phyloP scores from a whole-genome alignment of 2,797 vertebrate genomes.

The Myripristis murdjan region DNA sequence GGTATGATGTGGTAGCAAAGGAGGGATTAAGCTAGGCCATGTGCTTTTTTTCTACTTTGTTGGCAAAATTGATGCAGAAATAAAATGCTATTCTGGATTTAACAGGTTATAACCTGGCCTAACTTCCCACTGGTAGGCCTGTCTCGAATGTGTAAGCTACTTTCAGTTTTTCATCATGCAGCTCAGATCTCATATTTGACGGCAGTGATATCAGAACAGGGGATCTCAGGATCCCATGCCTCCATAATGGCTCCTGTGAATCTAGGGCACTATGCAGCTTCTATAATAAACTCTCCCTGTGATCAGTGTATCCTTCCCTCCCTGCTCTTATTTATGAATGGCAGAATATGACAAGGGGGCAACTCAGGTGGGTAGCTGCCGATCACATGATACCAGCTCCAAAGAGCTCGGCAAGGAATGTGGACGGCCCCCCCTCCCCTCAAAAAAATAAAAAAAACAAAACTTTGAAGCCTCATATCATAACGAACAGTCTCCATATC shows the following conservation, averaged over 20 bases:
- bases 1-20: conserved; percentile 50
- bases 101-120: conserved; percentile 17
- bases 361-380: conserved; percentile 75
- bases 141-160: conserved; percentile 68
- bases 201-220: conserved; percentile 64
- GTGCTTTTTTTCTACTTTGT: background rate
- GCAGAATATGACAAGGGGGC: conserved; percentile 75
- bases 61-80: conserved; percentile 10
- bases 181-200: conserved; percentile 80
- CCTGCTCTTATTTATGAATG: conserved; percentile 86
- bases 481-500: conserved; percentile 84
- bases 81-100: conserved; percentile 17
- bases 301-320: conserved; percentile 71
- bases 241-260: conserved; percentile 79
- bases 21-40: conserved; percentile 13
- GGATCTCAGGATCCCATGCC: conserved; percentile 78
- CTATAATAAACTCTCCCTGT: conserved; percentile 76
- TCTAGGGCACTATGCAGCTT: conserved; percentile 74
- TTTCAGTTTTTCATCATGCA: conserved; percentile 75
- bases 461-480: conserved; percentile 94
- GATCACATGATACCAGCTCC: conserved; percentile 80
- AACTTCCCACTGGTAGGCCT: conserved; percentile 36
- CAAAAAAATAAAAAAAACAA: too few relatives aligned
- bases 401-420: conserved; percentile 81
- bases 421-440: conserved; percentile 43